Evolutionary conservation across 2,797 vertebrate genomes (phyloP), one percentile per base, ranked within the genome.

Genomic region (Macropodus opercularis): DNA sequence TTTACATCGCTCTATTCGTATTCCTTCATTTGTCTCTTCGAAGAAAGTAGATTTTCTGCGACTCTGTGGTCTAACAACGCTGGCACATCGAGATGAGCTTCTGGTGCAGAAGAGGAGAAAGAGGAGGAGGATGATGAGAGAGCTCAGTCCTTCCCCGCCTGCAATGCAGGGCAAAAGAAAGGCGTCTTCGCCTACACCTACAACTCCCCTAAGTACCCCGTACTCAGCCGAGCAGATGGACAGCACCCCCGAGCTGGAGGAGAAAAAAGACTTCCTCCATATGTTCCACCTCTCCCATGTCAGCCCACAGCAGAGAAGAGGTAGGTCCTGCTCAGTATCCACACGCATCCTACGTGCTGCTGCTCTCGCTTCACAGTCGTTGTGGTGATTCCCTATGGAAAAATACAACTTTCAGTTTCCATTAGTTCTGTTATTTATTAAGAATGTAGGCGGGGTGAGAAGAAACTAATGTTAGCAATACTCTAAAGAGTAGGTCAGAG

Each of bases 11-110:
- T 29, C 59, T 40, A 49, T 22, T 79, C 19, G 65, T 22, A 34
- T 51, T 8, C 23, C 11, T 1, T 4, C 48, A 40, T 63, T 21
- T 46, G 39, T 76, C 39, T 70, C 39, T 42, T 38, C 50, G 49
- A 68, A 97, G 96, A 97, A 97, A 89, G 72, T 96, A 87, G 95
- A 96, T 60, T 96, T 96, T 70, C 89, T 97, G 82, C 91, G 85
- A 26, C 86, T 91, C 80, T 96, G 95, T 24, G 94, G 95, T 67
- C 91, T 97, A 82, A 95, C 95, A 74, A 97, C 95, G 1, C 89
- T 92, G 77, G 91, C 93, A 80, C 93, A 92, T 71, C 95, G 95
- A 53, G 89, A 96, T 75, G 91, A 95, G n/a, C 47, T 96, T 51
- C 88, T 96, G 69, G 86, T 80, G 13, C 88, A 93, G 88, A 96